Percentiles rank a stretch among this genome's conserved stretches.
These are phyloP conservation scores for Pristis pectinata DNA, from an alignment of 2,797 vertebrate genomes.

Conservation along the genomic window DNA sequence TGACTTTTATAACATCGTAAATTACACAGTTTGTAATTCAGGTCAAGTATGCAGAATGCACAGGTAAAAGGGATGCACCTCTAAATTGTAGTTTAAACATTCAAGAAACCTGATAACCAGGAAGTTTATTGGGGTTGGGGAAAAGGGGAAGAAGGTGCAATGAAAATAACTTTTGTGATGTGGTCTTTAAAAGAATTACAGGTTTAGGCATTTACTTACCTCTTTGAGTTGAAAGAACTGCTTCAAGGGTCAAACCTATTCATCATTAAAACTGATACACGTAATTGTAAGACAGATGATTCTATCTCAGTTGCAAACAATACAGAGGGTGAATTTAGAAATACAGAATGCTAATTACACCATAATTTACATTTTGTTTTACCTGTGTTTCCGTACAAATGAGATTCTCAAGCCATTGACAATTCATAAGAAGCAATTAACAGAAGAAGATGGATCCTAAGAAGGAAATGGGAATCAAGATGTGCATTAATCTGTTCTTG, in stretches of 20 bases:
- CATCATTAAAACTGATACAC: background rate
- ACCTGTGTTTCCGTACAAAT: background rate
- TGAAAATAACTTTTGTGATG: background rate
- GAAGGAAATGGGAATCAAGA: no score
- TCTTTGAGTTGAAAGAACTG: background rate
- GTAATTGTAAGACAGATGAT: background rate
- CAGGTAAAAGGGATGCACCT: background rate
- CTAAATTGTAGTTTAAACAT: background rate
- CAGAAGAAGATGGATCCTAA: no score
- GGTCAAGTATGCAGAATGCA: background rate
- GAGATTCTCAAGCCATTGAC: background rate
- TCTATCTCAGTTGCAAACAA: background rate
- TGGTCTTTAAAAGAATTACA: background rate
- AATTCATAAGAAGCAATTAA: background rate
- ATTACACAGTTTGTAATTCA: background rate
- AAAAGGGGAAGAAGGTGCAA: background rate
- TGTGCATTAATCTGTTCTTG: no score
- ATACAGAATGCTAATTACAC: background rate
- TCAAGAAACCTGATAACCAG: background rate
- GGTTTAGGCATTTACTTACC: background rate
- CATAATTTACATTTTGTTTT: background rate
- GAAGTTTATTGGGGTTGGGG: background rate
- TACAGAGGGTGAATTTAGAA: background rate
- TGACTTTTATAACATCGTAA: background rate
- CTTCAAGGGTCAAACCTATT: background rate